Percentiles rank a stretch among this genome's conserved stretches.
Evolutionary conservation across 2,797 vertebrate species (phyloP).

Genomic region (Harpagifer antarcticus): DNA sequence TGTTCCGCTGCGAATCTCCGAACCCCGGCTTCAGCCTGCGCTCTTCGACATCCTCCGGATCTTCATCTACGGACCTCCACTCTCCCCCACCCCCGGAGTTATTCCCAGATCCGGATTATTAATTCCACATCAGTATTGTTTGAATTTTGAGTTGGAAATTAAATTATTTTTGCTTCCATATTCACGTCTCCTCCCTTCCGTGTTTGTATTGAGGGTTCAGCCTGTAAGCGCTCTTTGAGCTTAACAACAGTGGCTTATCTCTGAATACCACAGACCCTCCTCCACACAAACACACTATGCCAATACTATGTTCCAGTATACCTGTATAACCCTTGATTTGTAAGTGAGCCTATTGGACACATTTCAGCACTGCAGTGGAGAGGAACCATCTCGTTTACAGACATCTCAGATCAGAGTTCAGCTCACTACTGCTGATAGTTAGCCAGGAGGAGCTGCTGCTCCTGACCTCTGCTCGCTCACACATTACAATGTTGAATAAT

Average conservation of each 20-base stretch:
- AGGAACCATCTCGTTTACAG: not conserved
- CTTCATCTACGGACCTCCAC: too few species aligned
- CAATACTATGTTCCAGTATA: not conserved
- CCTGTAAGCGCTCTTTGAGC: too few species aligned
- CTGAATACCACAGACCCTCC: not conserved
- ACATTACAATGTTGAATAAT: not conserved
- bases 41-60: too few species aligned
- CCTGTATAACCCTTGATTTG: not conserved
- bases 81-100: too few species aligned
- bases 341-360: slow-evolving; percentile 1
- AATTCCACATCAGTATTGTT: too few species aligned
- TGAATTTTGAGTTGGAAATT: too few species aligned
- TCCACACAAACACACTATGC: slow-evolving; percentile 2
- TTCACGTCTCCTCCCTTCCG: too few species aligned
- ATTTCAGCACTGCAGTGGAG: not conserved
- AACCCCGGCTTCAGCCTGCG: too few species aligned
- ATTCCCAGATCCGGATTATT: too few species aligned
- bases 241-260: not conserved
- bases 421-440: not conserved
- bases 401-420: not conserved
- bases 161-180: too few species aligned
- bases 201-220: too few species aligned
- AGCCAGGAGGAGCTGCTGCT: not conserved
- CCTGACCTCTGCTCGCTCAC: not conserved
- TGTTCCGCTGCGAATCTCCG: too few species aligned